Conservation (phyloP, 2,113 vertebrate species). For the Odontophorus gujanensis region DNA sequence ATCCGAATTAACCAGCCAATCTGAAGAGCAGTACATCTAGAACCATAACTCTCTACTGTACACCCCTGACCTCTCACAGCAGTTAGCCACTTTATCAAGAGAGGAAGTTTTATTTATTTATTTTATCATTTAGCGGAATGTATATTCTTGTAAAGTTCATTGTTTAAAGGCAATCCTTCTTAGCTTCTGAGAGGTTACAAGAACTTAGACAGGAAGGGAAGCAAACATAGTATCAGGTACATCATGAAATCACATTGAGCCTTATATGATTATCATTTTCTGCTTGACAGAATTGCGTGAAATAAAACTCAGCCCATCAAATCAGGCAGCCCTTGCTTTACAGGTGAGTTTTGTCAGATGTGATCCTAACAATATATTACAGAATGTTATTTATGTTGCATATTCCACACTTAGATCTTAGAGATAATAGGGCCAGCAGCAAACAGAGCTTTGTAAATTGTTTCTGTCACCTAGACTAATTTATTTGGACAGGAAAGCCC, state of each 20-base stretch:
- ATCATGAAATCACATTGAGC: not conserved
- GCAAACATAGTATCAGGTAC: not conserved
- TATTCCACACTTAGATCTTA: not conserved
- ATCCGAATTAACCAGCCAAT: not conserved
- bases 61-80: not conserved
- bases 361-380: not conserved
- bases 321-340: not conserved
- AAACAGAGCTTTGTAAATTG: conserved; percentile 5
- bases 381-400: conserved; percentile 7
- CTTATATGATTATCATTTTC: not conserved
- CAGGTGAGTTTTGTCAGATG: not conserved
- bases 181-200: not conserved
- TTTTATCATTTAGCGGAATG: not conserved
- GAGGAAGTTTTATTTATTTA: not conserved
- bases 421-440: not conserved
- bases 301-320: not conserved
- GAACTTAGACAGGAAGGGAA: not conserved
- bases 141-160: not conserved
- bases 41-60: not conserved
- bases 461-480: conserved; percentile 3
- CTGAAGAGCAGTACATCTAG: not conserved
- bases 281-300: not conserved
- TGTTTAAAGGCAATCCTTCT: not conserved
- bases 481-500: conserved; percentile 21
- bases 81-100: not conserved